Evolutionary conservation across 2,113 vertebrate species (phyloP).

Genomic region (Spermophilus dauricus): DNA sequence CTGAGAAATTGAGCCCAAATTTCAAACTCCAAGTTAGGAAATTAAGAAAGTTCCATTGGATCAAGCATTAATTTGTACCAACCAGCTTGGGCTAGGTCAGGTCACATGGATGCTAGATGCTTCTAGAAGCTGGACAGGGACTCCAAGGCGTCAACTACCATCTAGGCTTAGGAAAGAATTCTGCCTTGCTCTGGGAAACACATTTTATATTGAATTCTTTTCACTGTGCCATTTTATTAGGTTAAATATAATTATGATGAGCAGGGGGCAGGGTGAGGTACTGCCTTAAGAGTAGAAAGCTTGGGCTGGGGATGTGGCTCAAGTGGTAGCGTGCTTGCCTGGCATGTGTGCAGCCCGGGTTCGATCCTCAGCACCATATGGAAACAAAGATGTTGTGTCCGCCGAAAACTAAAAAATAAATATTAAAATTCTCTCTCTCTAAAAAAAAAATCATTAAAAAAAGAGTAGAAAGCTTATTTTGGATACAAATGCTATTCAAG

Average conservation of each 20-base stretch:
- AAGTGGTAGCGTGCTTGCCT: no score
- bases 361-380: no score
- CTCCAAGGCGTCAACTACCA: neutral
- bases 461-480: neutral
- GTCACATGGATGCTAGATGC: neutral
- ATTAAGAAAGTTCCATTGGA: neutral
- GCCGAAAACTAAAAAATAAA: no score
- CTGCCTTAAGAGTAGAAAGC: neutral
- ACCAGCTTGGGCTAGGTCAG: neutral
- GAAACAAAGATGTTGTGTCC: no score
- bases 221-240: neutral
- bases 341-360: no score
- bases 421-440: no score
- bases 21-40: neutral
- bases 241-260: neutral
- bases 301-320: neutral
- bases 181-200: neutral
- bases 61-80: neutral
- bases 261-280: no score
- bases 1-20: no score
- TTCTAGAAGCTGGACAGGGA: neutral
- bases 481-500: neutral
- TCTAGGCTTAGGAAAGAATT: neutral
- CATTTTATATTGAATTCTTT: neutral
- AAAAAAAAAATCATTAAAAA: no score